Evolutionary conservation across 2,797 vertebrate genomes (phyloP), one percentile per base, ranked within the genome.

Genomic region (Clarias platycephalus): DNA sequence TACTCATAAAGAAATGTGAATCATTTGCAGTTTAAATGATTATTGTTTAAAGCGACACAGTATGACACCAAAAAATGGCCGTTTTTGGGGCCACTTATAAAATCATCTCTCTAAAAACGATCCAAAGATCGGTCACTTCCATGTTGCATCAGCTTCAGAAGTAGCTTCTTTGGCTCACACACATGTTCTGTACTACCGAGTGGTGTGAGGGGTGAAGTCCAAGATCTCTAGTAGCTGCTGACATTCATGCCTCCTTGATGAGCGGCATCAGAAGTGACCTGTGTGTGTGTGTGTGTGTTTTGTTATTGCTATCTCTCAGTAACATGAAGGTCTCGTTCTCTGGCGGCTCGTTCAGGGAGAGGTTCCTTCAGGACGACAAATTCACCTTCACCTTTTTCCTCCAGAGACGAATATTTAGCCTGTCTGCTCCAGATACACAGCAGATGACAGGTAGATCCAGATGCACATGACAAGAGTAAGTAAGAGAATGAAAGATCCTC

Each of bases 361-460:
- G 26, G 58, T 67, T 77, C 81, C 31, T 10, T 84, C 34, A 76
- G 57, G 31, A 64, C 8, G 75, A 62, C 34, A n/a, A 62, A 60
- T 78, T 78, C 75, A 62, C 57, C 55, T 4, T 60, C 57, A 37
- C 3, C 0, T n/a, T 40, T 37, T 70, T 57, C 66, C 79, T 79
- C 72, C 67, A 49, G 40, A 72, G 58, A 67, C 66, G 77, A 44
- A 74, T 79, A n/a, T 80, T 53, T 40, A 49, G 62, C 68, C 64
- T 67, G 82, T 67, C 44, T 67, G 62, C 58, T 75, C 9, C 66
- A 84, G 63, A 62, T 34, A 70, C 71, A 78, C 24, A 83, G 53
- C 53, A 80, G 83, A 70, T 76, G 80, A 80, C 79, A 60, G 78
- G 77, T 60, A 86, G 58, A 82, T 58, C 55, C 31, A 66, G 40